Conservation (phyloP, 2,888 invertebrate genomes). For the Choreutis nemorana region DNA sequence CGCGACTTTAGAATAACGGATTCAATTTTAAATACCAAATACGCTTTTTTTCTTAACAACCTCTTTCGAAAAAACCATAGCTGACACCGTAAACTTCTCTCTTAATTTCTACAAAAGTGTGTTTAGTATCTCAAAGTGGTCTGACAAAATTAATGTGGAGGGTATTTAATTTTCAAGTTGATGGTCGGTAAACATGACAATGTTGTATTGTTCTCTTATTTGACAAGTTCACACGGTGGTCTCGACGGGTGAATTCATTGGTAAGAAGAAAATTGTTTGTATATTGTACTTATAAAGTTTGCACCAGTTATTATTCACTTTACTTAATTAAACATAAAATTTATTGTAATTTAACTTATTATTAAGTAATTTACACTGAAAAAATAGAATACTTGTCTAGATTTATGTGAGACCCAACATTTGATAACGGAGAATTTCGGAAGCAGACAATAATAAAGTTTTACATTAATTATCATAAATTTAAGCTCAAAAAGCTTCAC, state of each 20-base stretch:
- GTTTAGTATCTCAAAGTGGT: not conserved
- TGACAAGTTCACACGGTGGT: slow-evolving; percentile 29
- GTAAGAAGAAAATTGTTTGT: slow-evolving; percentile 27
- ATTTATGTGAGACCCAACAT: no score
- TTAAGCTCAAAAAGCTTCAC: no score
- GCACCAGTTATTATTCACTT: no score
- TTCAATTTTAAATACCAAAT: slow-evolving; percentile 3
- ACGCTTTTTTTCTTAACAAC: not conserved
- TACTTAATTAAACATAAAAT: no score
- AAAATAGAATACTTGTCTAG: no score
- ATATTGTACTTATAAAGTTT: no score
- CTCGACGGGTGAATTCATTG: slow-evolving; percentile 22
- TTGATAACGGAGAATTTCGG: no score
- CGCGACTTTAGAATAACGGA: no score
- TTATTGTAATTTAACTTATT: no score
- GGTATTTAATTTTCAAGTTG: slow-evolving; percentile 18
- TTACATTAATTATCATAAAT: no score
- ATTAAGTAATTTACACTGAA: no score
- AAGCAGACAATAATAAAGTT: no score
- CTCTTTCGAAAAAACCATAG: not conserved
- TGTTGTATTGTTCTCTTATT: slow-evolving; percentile 27
- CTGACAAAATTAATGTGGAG: slow-evolving; percentile 7
- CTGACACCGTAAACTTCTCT: not conserved
- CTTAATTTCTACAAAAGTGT: not conserved
- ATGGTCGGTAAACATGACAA: slow-evolving; percentile 20